Evolutionary conservation across 2,113 vertebrate species (phyloP).

Genomic region (Cromileptes altivelis): DNA sequence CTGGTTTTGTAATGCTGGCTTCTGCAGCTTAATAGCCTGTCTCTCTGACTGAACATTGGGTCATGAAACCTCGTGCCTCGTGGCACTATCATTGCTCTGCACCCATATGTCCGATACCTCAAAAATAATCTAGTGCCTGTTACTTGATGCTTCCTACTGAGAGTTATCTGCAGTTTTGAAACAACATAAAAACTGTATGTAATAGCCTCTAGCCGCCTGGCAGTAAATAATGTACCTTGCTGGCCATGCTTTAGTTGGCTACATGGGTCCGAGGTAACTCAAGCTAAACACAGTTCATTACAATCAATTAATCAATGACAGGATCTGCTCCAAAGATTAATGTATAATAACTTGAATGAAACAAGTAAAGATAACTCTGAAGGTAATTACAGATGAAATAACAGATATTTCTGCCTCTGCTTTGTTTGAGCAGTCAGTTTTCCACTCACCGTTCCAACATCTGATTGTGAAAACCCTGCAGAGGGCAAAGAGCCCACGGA

Average conservation of each 20-base stretch:
- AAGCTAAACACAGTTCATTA: conserved; percentile 18
- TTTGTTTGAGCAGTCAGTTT: conserved; percentile 47
- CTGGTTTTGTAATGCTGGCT: conserved; percentile 68
- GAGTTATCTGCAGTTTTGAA: background rate
- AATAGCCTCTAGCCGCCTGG: background rate
- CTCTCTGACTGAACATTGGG: conserved; percentile 64
- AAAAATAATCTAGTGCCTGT: conserved; percentile 1
- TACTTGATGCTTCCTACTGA: background rate
- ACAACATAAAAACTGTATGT: background rate
- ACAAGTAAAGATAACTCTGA: conserved; percentile 26
- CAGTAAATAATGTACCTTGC: background rate
- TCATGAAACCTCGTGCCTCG: conserved; percentile 44
- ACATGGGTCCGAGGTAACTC: background rate
- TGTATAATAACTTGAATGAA: conserved; percentile 27
- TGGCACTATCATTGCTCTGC: conserved; percentile 5
- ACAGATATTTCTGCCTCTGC: conserved; percentile 32
- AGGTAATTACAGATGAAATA: conserved; percentile 37
- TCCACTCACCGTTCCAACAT: conserved; percentile 52
- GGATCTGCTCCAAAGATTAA: conserved; percentile 32
- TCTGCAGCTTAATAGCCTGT: conserved; percentile 70
- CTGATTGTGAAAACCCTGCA: conserved; percentile 44
- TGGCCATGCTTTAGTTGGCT: conserved; percentile 1
- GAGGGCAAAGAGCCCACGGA: conserved; percentile 31
- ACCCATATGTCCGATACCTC: conserved; percentile 3
- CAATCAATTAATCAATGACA: conserved; percentile 22